Base-by-base conservation (phyloP, 2,888 invertebrate species). In the Tyria jacobaeae region DNA sequence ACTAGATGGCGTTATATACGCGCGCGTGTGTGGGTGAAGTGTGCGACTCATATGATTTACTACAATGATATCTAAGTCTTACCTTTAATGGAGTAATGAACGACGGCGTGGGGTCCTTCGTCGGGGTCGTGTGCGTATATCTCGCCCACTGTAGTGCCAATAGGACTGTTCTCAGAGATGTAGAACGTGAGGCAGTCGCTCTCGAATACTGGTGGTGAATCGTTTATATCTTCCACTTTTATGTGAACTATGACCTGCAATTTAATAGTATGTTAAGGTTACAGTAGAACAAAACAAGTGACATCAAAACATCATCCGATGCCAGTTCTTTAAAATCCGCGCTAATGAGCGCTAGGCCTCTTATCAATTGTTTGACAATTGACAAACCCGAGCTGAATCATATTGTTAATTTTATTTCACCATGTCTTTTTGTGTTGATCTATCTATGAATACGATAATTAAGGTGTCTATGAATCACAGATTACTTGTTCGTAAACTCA, bases 101-200 rank as follows among this genome's bases (percentile, higher is more conserved):
- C 97, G 1, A 97, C 96, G 0, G 98, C 98, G 87, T 99, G 98
- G 0, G 96, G 95, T 0, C 98, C 99, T 82, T 98, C 98, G 78
- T 99, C 99, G 0, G 98, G 98, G 89, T 99, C 99, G 76, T 96
- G 96, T 0, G 99, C 98, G 79, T 96, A 95, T 60, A 99, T 96
- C 80, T 97, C 97, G 0, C 99, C 99, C 0, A 99, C 98, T 0
- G 97, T 97, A 0, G 99, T 98, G 0, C 99, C 99, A 1, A 99
- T 96, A 0, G 99, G 99, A n/a, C 98, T 98, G 86, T 99, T 99
- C 91, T 99, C 99, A 0, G 98, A 95, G 5, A 99, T 97, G 85
- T 97, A 98, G 44, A 99, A 95, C 0, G 96, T 96, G 15, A 99
- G 96, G 83, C 97, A 97, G 79, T 98, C 98, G 3, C 97, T 97